phyloP scores from a whole-genome alignment of 2,113 vertebrate species.

The Protobothrops flavoviridis region DNA sequence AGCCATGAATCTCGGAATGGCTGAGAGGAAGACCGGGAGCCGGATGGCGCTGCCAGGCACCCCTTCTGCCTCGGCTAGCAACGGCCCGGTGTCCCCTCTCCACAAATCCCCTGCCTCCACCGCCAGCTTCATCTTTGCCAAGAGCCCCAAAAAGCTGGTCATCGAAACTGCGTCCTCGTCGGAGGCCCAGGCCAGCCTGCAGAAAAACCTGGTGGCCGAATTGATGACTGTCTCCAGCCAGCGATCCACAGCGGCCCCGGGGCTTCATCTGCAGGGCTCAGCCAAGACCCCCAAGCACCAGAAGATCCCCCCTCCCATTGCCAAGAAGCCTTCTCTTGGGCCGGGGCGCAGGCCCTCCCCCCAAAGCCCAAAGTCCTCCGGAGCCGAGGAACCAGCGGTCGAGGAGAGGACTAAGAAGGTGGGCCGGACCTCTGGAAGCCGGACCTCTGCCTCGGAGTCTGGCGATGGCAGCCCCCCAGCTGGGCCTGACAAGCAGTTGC shows the following conservation, averaged over 20 bases:
- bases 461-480: conserved; percentile 51
- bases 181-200: conserved; percentile 71
- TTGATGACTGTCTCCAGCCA: conserved; percentile 75
- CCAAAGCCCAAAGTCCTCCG: conserved; percentile 23
- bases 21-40: conserved; percentile 10
- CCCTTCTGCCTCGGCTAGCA: conserved; percentile 12
- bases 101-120: conserved; percentile 80
- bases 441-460: background rate
- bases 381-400: fast-evolving
- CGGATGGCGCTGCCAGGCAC: background rate
- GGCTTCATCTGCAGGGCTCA: fast-evolving
- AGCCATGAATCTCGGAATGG: conserved; percentile 21
- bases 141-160: conserved; percentile 81
- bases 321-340: conserved; percentile 82
- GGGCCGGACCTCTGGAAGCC: conserved; percentile 28
- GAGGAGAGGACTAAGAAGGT: conserved; percentile 68
- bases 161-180: conserved; percentile 72
- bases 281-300: conserved; percentile 62
- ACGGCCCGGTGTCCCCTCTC: conserved; percentile 59
- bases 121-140: conserved; percentile 94
- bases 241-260: conserved; percentile 45
- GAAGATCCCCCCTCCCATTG: conserved; percentile 89
- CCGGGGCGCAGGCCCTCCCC: conserved; percentile 24
- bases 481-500: conserved; percentile 58
- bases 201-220: conserved; percentile 78